phyloP scores from a whole-genome alignment of 2,113 vertebrate genomes.

The Sciurus niger region DNA sequence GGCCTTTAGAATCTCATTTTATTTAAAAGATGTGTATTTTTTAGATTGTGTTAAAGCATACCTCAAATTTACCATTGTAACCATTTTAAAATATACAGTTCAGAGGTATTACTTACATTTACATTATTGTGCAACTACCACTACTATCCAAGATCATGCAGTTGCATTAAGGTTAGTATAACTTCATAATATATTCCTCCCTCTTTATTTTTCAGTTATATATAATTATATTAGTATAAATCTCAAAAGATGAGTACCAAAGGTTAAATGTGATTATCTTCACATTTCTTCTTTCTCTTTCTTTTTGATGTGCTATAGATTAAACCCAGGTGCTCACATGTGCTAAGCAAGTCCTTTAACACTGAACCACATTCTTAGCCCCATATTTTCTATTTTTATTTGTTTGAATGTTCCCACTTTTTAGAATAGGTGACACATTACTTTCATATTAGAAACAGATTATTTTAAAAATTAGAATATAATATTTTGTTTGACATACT shows the following conservation, averaged over 20 bases:
- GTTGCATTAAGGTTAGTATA: background rate
- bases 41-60: background rate
- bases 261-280: background rate
- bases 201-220: background rate
- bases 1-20: constrained; percentile 8
- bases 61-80: background rate
- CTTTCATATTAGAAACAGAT: background rate
- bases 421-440: background rate
- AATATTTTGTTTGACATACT: background rate
- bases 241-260: constrained; percentile 3
- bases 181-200: background rate
- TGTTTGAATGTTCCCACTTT: background rate
- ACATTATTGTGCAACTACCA: background rate
- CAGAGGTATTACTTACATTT: background rate
- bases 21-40: background rate
- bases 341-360: too few relatives aligned
- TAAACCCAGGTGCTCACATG: background rate
- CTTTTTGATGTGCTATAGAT: background rate
- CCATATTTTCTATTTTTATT: background rate
- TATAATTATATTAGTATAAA: constrained; percentile 2
- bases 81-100: constrained; percentile 23
- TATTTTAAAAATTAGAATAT: background rate
- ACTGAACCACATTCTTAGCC: too few relatives aligned
- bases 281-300: background rate
- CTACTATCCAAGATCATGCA: background rate